Evolutionary conservation across 2,888 invertebrate genomes (phyloP), one percentile per base, ranked within the genome.

Genomic region (Coenonympha glycerion): DNA sequence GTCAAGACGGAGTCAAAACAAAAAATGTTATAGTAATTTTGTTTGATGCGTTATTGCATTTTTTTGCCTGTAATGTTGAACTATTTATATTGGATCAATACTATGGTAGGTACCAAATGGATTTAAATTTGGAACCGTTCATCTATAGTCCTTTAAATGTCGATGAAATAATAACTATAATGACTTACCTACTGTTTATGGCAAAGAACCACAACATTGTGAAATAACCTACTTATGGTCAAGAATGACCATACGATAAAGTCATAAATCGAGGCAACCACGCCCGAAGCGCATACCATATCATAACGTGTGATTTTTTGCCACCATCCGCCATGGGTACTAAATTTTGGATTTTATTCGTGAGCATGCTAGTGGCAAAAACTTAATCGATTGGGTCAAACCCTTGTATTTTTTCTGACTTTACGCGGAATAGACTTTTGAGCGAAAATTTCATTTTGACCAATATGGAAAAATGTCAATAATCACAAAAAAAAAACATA

Each of bases 331-430:
- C 69, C 66, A 66, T 67, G 57, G 65, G n/a, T n/a, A n/a, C 68
- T 65, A 69, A 76, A 83, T 84, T 82, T 83, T 82, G 82, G 82
- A 79, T 84, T 79, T 79, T 73, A 81, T 80, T 80, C 76, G 58
- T 70, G 64, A 69, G 60, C 62, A 66, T 62, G 65, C 63, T 22
- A 21, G 75, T 73, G 73, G 84, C 83, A 85, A 85, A 85, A 84
- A 84, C 67, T 74, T 75, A 78, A 80, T 78, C 79, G 78, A 68
- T 66, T 60, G 59, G 63, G 69, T 71, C 68, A 68, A 53, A 51
- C 53, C 47, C 49, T 42, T 21, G 39, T 39, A 44, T 51, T 53
- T 53, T 49, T 30, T 41, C 9, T 21, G 16, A 42, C 34, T 24
- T 34, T 15, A 45, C 34, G 39, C 34, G 37, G 30, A 53, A 47